Conservation (phyloP, 37 sponge, comb jelly and placozoan genomes). For the Petrosia ficiformis region DNA sequence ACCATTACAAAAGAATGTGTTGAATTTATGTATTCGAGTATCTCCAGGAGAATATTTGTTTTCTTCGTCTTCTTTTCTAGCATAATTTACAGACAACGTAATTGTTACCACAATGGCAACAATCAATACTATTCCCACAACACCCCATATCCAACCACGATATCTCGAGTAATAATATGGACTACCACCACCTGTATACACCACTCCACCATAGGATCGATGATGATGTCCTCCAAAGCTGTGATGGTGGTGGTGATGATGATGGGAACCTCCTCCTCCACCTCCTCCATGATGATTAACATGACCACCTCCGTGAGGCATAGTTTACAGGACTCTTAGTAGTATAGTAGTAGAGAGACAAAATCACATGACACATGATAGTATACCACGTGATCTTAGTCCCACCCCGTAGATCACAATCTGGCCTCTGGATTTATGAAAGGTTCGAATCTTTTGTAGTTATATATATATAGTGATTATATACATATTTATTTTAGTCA, state of each 20-base stretch:
- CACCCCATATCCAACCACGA: neutral
- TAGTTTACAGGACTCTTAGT: neutral
- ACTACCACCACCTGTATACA: neutral
- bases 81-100: neutral
- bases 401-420: too few species aligned
- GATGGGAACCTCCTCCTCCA: neutral
- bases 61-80: neutral
- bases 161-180: neutral
- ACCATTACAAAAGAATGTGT: slow-evolving; percentile 1
- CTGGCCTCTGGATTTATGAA: too few species aligned
- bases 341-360: too few species aligned
- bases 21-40: neutral
- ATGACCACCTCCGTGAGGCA: slow-evolving; percentile 15
- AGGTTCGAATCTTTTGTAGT: too few species aligned
- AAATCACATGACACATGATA: too few species aligned
- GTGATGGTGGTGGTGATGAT: slow-evolving; percentile 1
- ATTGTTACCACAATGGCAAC: neutral
- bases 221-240: neutral
- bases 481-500: too few species aligned
- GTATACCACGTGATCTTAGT: too few species aligned
- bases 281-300: neutral
- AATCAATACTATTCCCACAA: neutral
- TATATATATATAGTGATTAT: too few species aligned
- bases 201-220: neutral
- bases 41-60: neutral